A percentile compares a stretch with the other conserved stretches of the same genome.
Conservation (phyloP, 2,888 invertebrate species). For the Psococerastis gibbosa region DNA sequence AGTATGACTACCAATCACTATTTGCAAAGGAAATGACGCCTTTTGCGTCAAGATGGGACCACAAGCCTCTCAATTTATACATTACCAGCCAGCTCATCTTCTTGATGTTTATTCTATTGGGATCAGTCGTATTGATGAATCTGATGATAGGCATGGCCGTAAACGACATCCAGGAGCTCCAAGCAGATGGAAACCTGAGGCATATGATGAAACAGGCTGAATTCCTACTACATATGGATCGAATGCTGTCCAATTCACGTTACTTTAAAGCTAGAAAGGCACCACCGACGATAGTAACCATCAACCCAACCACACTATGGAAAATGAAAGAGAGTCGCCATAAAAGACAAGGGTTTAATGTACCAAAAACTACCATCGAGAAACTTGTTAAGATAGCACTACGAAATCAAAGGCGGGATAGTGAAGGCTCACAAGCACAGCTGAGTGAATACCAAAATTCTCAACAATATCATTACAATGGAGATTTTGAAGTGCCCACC, state of each 20-base stretch:
- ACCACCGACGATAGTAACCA: not conserved
- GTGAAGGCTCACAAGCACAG: too few relatives aligned
- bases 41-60: slow-evolving; percentile 6
- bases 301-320: not conserved
- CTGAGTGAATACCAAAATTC: too few relatives aligned
- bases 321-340: not conserved
- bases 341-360: not conserved
- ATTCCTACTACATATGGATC: slow-evolving; percentile 25
- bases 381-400: not conserved
- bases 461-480: too few relatives aligned
- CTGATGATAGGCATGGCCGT: slow-evolving; percentile 35
- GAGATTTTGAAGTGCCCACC: too few relatives aligned
- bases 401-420: not conserved
- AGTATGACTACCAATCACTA: slow-evolving; percentile 30
- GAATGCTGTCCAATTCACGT: not conserved
- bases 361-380: not conserved
- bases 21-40: slow-evolving; percentile 20
- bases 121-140: slow-evolving; percentile 35
- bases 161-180: slow-evolving; percentile 27
- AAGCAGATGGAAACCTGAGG: slow-evolving; percentile 22
- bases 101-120: slow-evolving; percentile 30
- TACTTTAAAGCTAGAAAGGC: not conserved
- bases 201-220: slow-evolving; percentile 25
- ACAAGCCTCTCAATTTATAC: slow-evolving; percentile 15
- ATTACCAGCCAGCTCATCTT: slow-evolving; percentile 29